These are phyloP conservation scores for Drosophila willistoni DNA, from an alignment of 1,140 invertebrate species.

Conservation along the genomic window DNA sequence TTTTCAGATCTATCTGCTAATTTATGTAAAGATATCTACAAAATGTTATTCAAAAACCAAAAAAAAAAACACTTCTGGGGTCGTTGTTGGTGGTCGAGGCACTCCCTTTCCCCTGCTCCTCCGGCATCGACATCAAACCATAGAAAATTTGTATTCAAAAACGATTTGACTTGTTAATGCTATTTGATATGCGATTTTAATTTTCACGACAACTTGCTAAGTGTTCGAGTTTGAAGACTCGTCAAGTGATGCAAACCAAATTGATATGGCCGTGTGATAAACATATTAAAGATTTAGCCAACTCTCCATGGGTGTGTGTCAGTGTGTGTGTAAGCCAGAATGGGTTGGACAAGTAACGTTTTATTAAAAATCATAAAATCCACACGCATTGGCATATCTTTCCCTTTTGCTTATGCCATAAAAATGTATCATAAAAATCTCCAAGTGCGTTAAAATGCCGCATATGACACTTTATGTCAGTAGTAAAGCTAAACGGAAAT, in stretches of 20 bases:
- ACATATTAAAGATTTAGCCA: conserved; percentile 11
- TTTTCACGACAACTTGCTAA: conserved; percentile 31
- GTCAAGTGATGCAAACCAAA: conserved; percentile 20
- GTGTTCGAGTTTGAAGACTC: conserved; percentile 21
- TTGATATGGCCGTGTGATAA: conserved; percentile 12
- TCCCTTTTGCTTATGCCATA: conserved; percentile 19
- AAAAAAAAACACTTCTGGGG: not conserved
- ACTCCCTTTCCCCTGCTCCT: not conserved
- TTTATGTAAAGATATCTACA: conserved; percentile 23
- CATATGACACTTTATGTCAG: conserved; percentile 12
- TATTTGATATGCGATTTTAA: conserved; percentile 14
- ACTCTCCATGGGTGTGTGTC: not conserved
- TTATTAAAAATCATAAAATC: conserved; percentile 30
- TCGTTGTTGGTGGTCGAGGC: conserved; percentile 1
- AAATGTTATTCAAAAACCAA: conserved; percentile 14
- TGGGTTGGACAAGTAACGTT: not conserved
- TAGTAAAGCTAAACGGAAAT: not conserved
- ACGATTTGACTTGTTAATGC: conserved; percentile 24
- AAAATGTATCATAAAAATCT: conserved; percentile 29
- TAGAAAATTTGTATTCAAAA: conserved; percentile 8
- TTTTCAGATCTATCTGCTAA: conserved; percentile 14
- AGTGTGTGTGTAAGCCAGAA: not conserved
- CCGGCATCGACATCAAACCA: not conserved
- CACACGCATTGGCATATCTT: conserved; percentile 16
- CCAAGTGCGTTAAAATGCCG: conserved; percentile 17